Evolutionary conservation across 2,113 vertebrate species (phyloP), one percentile per base, ranked within the genome.

Genomic region (Apaloderma vittatum): DNA sequence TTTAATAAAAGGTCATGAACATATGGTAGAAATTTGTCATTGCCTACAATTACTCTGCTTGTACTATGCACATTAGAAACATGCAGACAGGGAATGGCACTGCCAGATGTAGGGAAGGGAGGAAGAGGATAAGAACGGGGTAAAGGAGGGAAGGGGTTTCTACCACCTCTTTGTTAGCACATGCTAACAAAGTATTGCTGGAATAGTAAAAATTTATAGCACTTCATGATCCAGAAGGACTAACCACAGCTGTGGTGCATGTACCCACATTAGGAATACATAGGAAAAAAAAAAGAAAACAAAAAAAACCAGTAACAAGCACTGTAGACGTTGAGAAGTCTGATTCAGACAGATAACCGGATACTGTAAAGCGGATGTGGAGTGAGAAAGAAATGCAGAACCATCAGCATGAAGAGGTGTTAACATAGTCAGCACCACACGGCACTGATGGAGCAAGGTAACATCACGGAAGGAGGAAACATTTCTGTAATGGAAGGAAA

Each of bases 11-110:
- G 72, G 86, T 87, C 86, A 86, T 10, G 79, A 94, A 77, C 93
- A 96, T 86, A 89, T 58, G 75, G 89, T 24, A 93, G 65, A 97
- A 96, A 87, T 94, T 89, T 93, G 80, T 74, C 86, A 88, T 67
- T 89, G 83, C 72, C 89, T 89, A 92, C 95, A 94, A 93, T 93
- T 77, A 95, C 61, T 88, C 75, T 86, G 55, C 88, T 59, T 58
- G 43, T 84, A 67, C 65, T 63, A 62, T 1, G 11, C 32, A 76
- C 22, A 43, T 54, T 63, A 73, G 37, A 79, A 92, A 88, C 37
- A 67, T 2, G 26, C 85, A 83, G 65, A 61, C 30, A 72, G 20
- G 46, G 94, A 91, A 96, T 34, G 49, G 74, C 81, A 90, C 22
- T 79, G 85, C 85, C 94, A 97, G 87, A 88, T 86, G 90, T 49